A percentile compares a stretch with the other conserved stretches of the same genome.
Evolutionary conservation across 2,113 vertebrate species (phyloP).

Genomic region (Camelus bactrianus): DNA sequence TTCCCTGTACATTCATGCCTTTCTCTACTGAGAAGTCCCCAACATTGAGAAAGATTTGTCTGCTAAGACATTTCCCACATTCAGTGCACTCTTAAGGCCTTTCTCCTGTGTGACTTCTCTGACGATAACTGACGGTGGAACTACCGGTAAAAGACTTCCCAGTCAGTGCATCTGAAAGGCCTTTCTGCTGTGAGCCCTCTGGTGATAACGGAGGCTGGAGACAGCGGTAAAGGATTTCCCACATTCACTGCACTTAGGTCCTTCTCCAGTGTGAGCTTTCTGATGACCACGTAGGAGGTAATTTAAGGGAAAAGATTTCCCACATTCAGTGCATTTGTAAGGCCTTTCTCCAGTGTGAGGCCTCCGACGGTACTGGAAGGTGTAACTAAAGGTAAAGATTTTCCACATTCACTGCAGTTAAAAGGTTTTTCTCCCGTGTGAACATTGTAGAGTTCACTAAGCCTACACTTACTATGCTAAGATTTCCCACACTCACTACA

Average conservation of each 20-base stretch:
- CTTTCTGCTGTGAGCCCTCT: conserved; percentile 69
- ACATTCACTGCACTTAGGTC: conserved; percentile 62
- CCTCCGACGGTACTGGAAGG: not conserved
- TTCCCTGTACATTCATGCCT: not conserved
- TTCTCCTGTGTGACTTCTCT: not conserved
- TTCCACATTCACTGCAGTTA: not conserved
- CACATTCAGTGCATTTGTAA: not conserved
- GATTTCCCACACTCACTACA: not conserved
- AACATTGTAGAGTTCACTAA: not conserved
- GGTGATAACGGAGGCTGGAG: not conserved
- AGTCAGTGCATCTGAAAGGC: conserved; percentile 35
- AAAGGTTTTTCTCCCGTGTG: not conserved
- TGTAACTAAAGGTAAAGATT: not conserved
- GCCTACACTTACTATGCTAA: not conserved
- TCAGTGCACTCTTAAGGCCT: conserved; percentile 49
- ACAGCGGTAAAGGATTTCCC: conserved; percentile 60
- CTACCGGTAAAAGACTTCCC: not conserved
- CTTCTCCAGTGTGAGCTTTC: not conserved
- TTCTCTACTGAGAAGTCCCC: not conserved
- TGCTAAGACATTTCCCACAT: conserved; percentile 69
- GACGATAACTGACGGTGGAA: not conserved
- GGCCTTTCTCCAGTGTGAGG: not conserved
- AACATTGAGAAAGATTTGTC: not conserved
- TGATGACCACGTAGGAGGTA: not conserved
- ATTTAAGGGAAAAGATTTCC: not conserved